Evolutionary conservation across 2,888 invertebrate genomes (phyloP).

Genomic region (Galeruca laticollis): DNA sequence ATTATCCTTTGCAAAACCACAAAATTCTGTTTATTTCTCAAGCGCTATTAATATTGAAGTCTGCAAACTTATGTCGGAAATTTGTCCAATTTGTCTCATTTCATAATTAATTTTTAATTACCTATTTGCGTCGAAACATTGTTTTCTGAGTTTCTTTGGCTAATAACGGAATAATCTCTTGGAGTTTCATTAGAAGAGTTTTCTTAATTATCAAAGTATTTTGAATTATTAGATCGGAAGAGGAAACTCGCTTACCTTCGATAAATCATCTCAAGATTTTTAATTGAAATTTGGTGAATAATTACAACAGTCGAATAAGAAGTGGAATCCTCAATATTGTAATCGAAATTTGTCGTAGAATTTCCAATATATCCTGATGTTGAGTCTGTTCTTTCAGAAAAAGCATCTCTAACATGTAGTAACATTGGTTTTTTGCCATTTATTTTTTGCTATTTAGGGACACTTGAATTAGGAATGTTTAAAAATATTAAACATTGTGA

Average conservation of each 20-base stretch:
- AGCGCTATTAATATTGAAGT: no score
- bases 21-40: no score
- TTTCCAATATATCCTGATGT: neutral
- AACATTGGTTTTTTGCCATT: no score
- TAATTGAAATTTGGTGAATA: neutral
- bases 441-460: no score
- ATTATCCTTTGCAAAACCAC: no score
- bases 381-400: neutral
- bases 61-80: no score
- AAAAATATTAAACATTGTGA: no score
- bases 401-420: no score
- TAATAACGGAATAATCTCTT: neutral
- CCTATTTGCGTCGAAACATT: neutral
- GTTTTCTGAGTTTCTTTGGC: neutral
- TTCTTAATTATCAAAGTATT: slow-evolving; percentile 11
- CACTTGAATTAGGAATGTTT: no score
- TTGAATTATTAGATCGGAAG: slow-evolving; percentile 16
- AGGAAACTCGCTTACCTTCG: slow-evolving; percentile 1
- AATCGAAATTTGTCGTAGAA: neutral
- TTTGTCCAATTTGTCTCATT: neutral
- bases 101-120: neutral
- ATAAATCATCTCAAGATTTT: neutral
- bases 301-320: neutral
- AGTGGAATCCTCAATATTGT: neutral
- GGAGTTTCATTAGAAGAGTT: slow-evolving; percentile 8